phyloP scores from a whole-genome alignment of 2,888 invertebrate genomes.

The Helleia helle region DNA sequence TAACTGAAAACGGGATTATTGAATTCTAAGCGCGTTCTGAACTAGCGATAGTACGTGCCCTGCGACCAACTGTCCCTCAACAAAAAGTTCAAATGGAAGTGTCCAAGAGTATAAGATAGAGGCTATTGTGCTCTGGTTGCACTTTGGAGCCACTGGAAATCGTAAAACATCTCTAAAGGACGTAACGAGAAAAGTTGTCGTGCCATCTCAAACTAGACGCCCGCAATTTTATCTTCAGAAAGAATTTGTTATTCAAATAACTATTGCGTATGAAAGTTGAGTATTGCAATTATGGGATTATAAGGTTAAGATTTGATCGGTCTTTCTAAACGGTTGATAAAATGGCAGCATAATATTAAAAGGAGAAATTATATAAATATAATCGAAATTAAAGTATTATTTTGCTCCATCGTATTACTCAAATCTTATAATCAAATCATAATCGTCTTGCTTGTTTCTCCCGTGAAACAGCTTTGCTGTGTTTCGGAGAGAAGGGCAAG shows the following conservation, averaged over 20 bases:
- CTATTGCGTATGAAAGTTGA: background rate
- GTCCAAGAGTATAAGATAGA: constrained; percentile 44
- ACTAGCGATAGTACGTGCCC: constrained; percentile 51
- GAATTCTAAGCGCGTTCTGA: constrained; percentile 57
- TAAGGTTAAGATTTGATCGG: too few relatives aligned
- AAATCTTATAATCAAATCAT: too few relatives aligned
- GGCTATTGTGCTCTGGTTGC: constrained; percentile 49
- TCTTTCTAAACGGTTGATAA: too few relatives aligned
- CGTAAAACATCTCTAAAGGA: constrained; percentile 50
- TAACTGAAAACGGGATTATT: constrained; percentile 50
- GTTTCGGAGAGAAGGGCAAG: too few relatives aligned
- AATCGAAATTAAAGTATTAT: too few relatives aligned
- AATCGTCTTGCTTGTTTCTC: too few relatives aligned
- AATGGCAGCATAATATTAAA: too few relatives aligned
- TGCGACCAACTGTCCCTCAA: constrained; percentile 46
- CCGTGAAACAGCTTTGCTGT: too few relatives aligned
- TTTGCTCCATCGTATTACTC: too few relatives aligned
- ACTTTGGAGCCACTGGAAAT: constrained; percentile 48
- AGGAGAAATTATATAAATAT: too few relatives aligned
- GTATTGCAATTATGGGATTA: background rate
- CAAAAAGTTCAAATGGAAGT: constrained; percentile 56
- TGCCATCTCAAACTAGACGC: constrained; percentile 6
- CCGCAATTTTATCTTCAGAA: constrained; percentile 3
- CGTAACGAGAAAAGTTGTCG: constrained; percentile 55
- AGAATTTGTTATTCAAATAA: constrained; percentile 5